These are phyloP conservation scores for Puntigrus tetrazona DNA, from an alignment of 2,113 vertebrate genomes.

Conservation along the genomic window DNA sequence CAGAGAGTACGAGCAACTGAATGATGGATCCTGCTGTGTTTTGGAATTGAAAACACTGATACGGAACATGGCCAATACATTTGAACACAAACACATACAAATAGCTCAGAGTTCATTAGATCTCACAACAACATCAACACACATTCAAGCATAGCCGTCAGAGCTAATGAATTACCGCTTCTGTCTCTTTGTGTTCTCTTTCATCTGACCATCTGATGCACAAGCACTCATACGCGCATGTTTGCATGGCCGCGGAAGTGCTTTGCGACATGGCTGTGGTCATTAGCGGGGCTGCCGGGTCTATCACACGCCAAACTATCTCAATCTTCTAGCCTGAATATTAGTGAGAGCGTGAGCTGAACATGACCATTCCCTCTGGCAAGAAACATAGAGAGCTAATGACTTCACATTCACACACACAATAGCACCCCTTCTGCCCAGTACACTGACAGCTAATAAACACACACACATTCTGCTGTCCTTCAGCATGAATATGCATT, in stretches of 20 bases:
- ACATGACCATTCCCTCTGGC: constrained; percentile 38
- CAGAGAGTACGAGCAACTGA: constrained; percentile 4
- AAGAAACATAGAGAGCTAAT: constrained; percentile 51
- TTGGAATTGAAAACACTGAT: constrained; percentile 8
- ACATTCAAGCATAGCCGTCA: constrained; percentile 23
- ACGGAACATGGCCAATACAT: not conserved
- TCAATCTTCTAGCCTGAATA: constrained; percentile 64
- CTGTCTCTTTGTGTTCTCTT: constrained; percentile 2
- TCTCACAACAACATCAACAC: constrained; percentile 12
- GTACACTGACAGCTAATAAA: constrained; percentile 13
- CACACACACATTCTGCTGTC: constrained; percentile 6
- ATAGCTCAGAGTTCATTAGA: constrained; percentile 1
- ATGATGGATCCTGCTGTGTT: constrained; percentile 27
- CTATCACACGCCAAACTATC: constrained; percentile 61
- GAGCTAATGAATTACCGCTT: constrained; percentile 1
- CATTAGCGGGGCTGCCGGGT: constrained; percentile 48
- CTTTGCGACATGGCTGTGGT: constrained; percentile 9
- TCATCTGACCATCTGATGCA: constrained; percentile 7
- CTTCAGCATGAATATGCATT: constrained; percentile 11
- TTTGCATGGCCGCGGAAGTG: not conserved
- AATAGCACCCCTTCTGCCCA: not conserved
- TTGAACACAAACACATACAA: not conserved
- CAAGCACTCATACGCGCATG: not conserved
- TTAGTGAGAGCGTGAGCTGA: constrained; percentile 43
- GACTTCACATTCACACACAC: constrained; percentile 49